Evolutionary conservation across 2,888 invertebrate genomes (phyloP).

Genomic region (Limnephilus rhombicus): DNA sequence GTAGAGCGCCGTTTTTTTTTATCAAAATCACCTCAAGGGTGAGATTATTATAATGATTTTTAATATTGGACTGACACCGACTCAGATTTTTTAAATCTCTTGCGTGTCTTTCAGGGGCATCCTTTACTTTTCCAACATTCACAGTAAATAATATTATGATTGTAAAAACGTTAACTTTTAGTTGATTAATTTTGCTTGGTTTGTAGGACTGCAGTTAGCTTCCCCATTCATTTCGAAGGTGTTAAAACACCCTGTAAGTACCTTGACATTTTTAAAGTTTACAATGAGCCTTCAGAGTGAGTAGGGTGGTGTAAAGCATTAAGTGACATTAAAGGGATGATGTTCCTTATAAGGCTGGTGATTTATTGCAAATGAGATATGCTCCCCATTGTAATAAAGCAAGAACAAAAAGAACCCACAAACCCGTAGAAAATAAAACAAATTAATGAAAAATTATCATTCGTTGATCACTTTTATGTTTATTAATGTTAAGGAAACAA

Average conservation of each 20-base stretch:
- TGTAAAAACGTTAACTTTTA: background rate
- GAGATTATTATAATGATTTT: too few relatives aligned
- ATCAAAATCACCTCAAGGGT: too few relatives aligned
- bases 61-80: too few relatives aligned
- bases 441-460: background rate
- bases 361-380: slow-evolving; percentile 49
- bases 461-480: background rate
- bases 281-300: slow-evolving; percentile 28
- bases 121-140: background rate
- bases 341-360: slow-evolving; percentile 24
- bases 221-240: background rate
- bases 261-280: slow-evolving; percentile 63
- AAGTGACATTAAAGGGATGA: slow-evolving; percentile 55
- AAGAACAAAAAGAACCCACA: background rate
- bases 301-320: slow-evolving; percentile 36
- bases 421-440: background rate
- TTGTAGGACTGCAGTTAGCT: background rate
- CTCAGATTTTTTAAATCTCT: background rate
- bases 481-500: background rate
- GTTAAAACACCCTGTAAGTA: slow-evolving; percentile 25
- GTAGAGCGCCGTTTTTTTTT: too few relatives aligned
- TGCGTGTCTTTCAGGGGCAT: background rate
- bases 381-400: background rate
- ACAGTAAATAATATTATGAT: too few relatives aligned
- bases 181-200: background rate